These are phyloP conservation scores for Melinaea menophilus DNA, from an alignment of 2,888 invertebrate species.

Conservation along the genomic window DNA sequence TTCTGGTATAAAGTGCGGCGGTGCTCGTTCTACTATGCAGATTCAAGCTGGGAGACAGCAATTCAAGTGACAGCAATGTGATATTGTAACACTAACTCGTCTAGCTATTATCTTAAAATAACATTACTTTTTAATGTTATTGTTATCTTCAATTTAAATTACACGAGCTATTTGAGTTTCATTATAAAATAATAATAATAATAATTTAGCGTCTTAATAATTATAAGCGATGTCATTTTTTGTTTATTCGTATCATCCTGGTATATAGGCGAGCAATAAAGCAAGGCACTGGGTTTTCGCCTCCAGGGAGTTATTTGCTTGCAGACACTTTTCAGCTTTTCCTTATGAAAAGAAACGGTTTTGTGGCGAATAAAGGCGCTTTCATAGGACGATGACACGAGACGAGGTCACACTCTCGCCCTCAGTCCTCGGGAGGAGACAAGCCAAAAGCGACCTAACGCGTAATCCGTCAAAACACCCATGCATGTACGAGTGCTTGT, in stretches of 20 bases:
- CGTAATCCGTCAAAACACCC: slow-evolving; percentile 67
- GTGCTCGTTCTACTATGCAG: slow-evolving; percentile 59
- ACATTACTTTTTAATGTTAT: no score
- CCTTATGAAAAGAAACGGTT: slow-evolving; percentile 78
- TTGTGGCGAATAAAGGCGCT: slow-evolving; percentile 76
- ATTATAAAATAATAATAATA: no score
- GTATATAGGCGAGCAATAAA: slow-evolving; percentile 57
- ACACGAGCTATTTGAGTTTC: no score
- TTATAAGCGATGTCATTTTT: slow-evolving; percentile 41
- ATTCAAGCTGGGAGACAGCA: slow-evolving; percentile 45
- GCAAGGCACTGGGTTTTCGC: slow-evolving; percentile 74
- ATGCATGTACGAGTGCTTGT: slow-evolving; percentile 38
- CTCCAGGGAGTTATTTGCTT: slow-evolving; percentile 77
- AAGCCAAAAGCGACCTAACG: slow-evolving; percentile 68
- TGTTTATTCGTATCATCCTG: slow-evolving; percentile 58
- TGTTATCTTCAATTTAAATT: neutral
- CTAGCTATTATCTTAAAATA: no score
- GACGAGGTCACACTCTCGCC: slow-evolving; percentile 73
- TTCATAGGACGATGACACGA: slow-evolving; percentile 78
- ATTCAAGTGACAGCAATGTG: slow-evolving; percentile 20
- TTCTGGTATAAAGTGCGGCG: slow-evolving; percentile 31
- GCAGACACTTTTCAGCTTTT: slow-evolving; percentile 78
- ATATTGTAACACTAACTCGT: slow-evolving; percentile 7
- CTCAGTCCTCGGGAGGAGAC: slow-evolving; percentile 69
- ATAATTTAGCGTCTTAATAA: neutral